A percentile compares a stretch with the other conserved stretches of the same genome.
Evolutionary conservation across 2,888 invertebrate genomes (phyloP).

Genomic region (Nymphalis urticae): DNA sequence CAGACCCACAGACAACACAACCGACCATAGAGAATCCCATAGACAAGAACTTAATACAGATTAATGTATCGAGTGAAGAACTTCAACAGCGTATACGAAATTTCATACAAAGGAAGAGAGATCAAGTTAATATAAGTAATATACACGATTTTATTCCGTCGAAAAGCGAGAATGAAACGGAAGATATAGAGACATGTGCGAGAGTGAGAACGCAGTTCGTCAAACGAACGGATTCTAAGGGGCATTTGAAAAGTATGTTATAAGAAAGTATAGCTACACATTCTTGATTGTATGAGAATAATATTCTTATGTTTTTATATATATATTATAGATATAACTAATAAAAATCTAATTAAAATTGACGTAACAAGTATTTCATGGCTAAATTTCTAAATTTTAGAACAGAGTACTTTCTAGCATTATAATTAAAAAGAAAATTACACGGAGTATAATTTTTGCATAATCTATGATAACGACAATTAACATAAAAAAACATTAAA

Average conservation of each 20-base stretch:
- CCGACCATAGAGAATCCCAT: slow-evolving; percentile 38
- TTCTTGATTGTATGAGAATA: too few relatives aligned
- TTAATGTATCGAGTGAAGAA: slow-evolving; percentile 85
- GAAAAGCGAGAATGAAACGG: slow-evolving; percentile 56
- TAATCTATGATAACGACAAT: too few relatives aligned
- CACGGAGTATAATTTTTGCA: too few relatives aligned
- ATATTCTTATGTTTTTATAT: too few relatives aligned
- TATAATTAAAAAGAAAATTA: too few relatives aligned
- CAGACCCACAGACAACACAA: slow-evolving; percentile 14
- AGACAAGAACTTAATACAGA: slow-evolving; percentile 82
- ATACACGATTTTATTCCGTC: slow-evolving; percentile 86
- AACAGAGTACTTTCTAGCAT: too few relatives aligned
- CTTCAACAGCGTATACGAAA: slow-evolving; percentile 86
- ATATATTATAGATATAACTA: too few relatives aligned
- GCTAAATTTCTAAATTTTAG: too few relatives aligned
- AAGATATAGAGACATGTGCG: slow-evolving; percentile 85
- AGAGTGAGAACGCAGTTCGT: slow-evolving; percentile 87
- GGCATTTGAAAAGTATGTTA: slow-evolving; percentile 88
- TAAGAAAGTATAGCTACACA: not conserved
- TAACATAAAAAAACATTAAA: too few relatives aligned
- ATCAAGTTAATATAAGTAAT: slow-evolving; percentile 87
- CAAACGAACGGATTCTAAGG: slow-evolving; percentile 87
- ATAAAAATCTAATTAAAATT: too few relatives aligned
- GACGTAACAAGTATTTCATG: too few relatives aligned
- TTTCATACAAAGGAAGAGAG: slow-evolving; percentile 88